Evolutionary conservation across 53 echinoderm and acorn worm species (phyloP).

Genomic region (Hippasteria phrygiana): DNA sequence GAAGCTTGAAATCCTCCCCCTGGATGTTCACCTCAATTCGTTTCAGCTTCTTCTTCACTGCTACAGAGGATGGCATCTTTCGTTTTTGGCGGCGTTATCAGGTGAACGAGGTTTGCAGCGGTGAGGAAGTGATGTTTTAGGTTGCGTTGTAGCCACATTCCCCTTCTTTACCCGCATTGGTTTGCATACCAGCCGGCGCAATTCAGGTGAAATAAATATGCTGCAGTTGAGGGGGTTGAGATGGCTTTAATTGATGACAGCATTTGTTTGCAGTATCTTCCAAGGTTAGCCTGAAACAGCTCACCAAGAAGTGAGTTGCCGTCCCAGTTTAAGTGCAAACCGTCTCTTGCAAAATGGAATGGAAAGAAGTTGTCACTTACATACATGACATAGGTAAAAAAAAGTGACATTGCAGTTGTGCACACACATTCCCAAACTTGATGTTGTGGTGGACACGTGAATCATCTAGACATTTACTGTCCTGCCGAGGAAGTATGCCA

Average conservation of each 20-base stretch:
- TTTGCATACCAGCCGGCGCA: background rate
- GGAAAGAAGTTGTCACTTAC: background rate
- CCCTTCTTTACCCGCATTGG: background rate
- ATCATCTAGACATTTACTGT: background rate
- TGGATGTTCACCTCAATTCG: background rate
- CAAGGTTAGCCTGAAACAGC: background rate
- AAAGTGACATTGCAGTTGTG: background rate
- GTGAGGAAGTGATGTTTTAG: background rate
- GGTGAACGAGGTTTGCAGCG: background rate
- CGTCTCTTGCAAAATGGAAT: conserved; percentile 16
- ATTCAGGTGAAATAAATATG: background rate
- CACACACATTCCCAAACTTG: background rate
- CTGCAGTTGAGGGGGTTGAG: background rate
- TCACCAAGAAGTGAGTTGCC: background rate
- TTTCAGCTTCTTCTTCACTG: background rate
- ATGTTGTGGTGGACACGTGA: background rate
- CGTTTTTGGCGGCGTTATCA: background rate
- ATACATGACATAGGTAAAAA: too few species aligned
- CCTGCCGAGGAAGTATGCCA: background rate
- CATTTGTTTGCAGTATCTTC: background rate
- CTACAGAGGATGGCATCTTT: background rate
- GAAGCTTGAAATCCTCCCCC: conserved; percentile 3
- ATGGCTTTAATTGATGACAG: background rate
- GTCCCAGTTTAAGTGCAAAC: conserved; percentile 8
- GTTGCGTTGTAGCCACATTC: background rate